A percentile compares a stretch with the other conserved stretches of the same genome.
Evolutionary conservation across 2,888 invertebrate species (phyloP).

Genomic region (Apodemia duryi): DNA sequence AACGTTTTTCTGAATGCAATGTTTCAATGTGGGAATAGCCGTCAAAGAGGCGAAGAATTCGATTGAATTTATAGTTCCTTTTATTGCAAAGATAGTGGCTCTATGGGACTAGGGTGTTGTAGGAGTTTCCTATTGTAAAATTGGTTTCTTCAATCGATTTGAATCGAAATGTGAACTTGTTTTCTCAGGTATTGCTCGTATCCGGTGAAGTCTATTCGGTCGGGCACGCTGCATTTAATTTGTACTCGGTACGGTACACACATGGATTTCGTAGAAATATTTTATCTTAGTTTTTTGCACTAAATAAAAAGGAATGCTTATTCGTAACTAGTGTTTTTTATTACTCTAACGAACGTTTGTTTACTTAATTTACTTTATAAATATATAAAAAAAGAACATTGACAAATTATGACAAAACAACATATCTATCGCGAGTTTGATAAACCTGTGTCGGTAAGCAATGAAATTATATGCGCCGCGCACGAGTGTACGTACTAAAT

Average conservation of each 20-base stretch:
- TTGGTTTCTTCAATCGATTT: constrained; percentile 31
- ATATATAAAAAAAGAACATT: too few species aligned
- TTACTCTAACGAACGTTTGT: too few species aligned
- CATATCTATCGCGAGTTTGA: too few species aligned
- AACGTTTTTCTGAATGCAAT: constrained; percentile 51
- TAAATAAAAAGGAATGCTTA: too few species aligned
- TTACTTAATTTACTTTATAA: too few species aligned
- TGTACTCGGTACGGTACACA: neutral
- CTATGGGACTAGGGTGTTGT: constrained; percentile 29
- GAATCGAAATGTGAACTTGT: constrained; percentile 28
- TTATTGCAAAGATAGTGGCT: constrained; percentile 43
- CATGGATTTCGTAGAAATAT: neutral
- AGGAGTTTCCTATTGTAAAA: constrained; percentile 31
- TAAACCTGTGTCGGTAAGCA: too few species aligned
- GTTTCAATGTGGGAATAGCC: constrained; percentile 47
- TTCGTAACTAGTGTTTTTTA: too few species aligned
- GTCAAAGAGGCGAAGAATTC: constrained; percentile 56
- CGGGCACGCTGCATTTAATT: constrained; percentile 5
- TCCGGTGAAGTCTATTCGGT: neutral
- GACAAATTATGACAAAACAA: too few species aligned
- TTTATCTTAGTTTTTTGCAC: neutral
- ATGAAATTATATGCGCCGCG: too few species aligned
- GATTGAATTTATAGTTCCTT: constrained; percentile 54
- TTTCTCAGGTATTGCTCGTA: constrained; percentile 11
- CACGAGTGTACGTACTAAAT: too few species aligned